Base-by-base conservation (phyloP, 2,797 vertebrate species). In the Pelodytes ibericus region DNA sequence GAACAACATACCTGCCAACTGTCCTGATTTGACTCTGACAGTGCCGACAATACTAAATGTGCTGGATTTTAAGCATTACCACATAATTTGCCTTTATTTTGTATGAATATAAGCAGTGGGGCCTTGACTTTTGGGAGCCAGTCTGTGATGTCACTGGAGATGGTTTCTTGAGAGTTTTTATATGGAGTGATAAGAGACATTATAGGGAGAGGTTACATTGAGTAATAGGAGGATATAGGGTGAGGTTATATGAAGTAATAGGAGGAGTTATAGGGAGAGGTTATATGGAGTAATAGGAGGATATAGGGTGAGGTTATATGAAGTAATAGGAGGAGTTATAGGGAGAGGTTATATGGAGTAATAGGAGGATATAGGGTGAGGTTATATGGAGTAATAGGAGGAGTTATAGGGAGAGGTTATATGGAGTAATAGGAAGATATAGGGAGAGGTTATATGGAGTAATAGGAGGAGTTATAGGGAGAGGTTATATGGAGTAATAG, bases 261-360 rank as follows among this genome's bases (percentile, higher is more conserved):
- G 24, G 41, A 66, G 63, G 63, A 33, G 47, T 36, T 57, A 58
- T 70, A 58, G 29, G 29, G 25, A 44, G 2, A 49, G 25, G 36
- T 47, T 61, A 71, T 60, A 71, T 71, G 39, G 69, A 47, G 69
- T 57, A 44, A 61, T 71, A 47, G 69, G 57, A 71, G 69, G 69
- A 44, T 59, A 47, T 44, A 61, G 39, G n/a, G 57, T 27, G 69
- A 41, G 31, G 56, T 61, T 71, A 60, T 60, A 71, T 71, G 56
- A 36, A 47, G 56, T 57, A 60, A 61, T 44, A 71, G 57, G 69
- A 60, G 36, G 57, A 29, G 31, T 26, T 59, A 41, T 71, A 71
- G 53, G 68, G 30, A 36, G 27, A 24, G 36, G 58, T 62, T 61
- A 72, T 62, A 72, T 72, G 41, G 58, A 51, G 39, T 31, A 49